Base-by-base conservation (phyloP, 2,888 invertebrate species). In the Schrankia costaestrigalis region DNA sequence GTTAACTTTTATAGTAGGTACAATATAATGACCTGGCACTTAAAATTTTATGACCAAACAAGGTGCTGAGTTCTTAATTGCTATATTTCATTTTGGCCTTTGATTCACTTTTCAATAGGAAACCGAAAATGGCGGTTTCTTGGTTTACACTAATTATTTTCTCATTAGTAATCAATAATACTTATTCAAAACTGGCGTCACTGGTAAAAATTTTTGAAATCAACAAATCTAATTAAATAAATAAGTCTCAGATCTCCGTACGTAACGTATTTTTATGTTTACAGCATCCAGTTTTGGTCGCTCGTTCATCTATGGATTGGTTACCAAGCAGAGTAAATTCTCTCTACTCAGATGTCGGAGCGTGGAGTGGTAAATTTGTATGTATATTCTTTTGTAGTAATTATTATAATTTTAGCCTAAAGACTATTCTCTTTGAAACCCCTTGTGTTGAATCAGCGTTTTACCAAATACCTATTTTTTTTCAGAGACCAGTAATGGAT, bases 301-400 rank as follows among this genome's bases (percentile, higher is more conserved):
- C 86, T 5, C 77, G 86, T 3, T 84, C 86, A 1, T 78, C 86
- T 0, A 50, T 83, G 31, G 86, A 86, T 56, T 87, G 87, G 87
- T 82, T 87, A 83, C 87, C 86, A 14, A 87, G 86, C 47, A 69
- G 86, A 57, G 65, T 87, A 0, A 87, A 87, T 50, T 87, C 87
- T 1, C 60, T 87, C 1, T 87, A 86, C 47, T 87, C 87, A 0
- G 86, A 87, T 58, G 84, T 87, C 5, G 87, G 87, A 21, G 86
- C 86, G 8, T 87, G 87, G 87, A 87, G 87, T 44, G 87, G 87
- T 31, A 86, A 86, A 71, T 87, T 87, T 46, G 87, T 87, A 64
- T 67, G 81, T 46, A 21, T 35, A 21, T 21, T 7, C 12, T 26
- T 21, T 7, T 15, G 23, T 14, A n/a, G 3, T 11, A n/a, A 15